phyloP scores from a whole-genome alignment of 2,797 vertebrate genomes.

The Pangasius djambal region DNA sequence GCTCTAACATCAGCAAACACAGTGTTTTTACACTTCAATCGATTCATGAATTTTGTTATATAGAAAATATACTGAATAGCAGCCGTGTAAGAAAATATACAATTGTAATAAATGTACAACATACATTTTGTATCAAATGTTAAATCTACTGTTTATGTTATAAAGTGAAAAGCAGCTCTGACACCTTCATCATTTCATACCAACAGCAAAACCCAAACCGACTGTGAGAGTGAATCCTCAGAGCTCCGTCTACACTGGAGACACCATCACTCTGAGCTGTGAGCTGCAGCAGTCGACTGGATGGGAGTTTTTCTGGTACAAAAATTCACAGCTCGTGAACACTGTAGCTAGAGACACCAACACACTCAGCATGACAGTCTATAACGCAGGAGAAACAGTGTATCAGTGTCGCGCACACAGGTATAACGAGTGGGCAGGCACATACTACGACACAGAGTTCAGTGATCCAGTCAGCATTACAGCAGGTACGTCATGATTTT shows the following conservation, averaged over 20 bases:
- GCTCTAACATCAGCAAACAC: not conserved
- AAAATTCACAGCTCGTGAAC: not conserved
- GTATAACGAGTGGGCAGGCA: no score
- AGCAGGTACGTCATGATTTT: not conserved
- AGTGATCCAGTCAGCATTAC: not conserved
- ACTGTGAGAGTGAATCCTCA: not conserved
- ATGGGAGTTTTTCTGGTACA: not conserved
- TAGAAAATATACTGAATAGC: not conserved
- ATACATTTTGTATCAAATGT: not conserved
- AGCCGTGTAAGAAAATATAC: not conserved
- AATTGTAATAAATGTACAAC: not conserved
- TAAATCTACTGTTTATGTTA: slow-evolving; percentile 12
- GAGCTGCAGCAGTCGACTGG: not conserved
- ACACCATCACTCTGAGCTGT: not conserved
- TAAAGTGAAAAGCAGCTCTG: not conserved
- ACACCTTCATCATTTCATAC: not conserved
- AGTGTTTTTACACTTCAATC: not conserved
- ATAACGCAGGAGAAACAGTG: not conserved
- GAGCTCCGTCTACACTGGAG: not conserved
- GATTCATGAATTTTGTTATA: not conserved
- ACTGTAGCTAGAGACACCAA: not conserved
- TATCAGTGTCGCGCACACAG: not conserved
- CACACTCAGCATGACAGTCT: not conserved
- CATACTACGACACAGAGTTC: not conserved
- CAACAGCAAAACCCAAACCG: slow-evolving; percentile 10